These are phyloP conservation scores for Acanthoscelides obtectus DNA, from an alignment of 2,888 invertebrate species.

Conservation along the genomic window DNA sequence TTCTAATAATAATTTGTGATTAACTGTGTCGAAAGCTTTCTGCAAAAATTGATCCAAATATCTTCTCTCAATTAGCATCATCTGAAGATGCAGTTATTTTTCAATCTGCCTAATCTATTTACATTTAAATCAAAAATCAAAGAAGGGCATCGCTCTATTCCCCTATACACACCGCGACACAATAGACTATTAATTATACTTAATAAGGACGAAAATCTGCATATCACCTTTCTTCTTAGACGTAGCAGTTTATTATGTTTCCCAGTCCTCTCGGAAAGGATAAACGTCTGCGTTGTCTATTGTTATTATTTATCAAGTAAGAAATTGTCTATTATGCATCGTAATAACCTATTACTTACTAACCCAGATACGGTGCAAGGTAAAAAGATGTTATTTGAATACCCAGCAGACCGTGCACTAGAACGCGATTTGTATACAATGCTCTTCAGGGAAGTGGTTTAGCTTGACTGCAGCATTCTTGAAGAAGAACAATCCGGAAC, in stretches of 20 bases:
- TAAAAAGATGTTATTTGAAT: conserved; percentile 13
- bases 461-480: too few species aligned
- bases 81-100: too few species aligned
- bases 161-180: background rate
- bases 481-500: too few species aligned
- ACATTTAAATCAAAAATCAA: too few species aligned
- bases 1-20: too few species aligned
- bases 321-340: conserved; percentile 12
- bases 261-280: conserved; percentile 1
- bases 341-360: conserved; percentile 18
- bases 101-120: too few species aligned
- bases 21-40: too few species aligned
- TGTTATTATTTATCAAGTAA: conserved; percentile 15
- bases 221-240: conserved; percentile 2
- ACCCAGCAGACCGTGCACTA: conserved; percentile 11
- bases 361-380: conserved; percentile 15
- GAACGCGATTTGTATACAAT: conserved; percentile 18
- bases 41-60: too few species aligned
- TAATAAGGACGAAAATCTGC: conserved; percentile 7
- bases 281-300: background rate
- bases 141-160: background rate
- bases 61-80: too few species aligned
- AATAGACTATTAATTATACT: background rate
- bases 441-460: conserved; percentile 12
- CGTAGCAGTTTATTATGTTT: conserved; percentile 11